phyloP scores from a whole-genome alignment of 2,888 invertebrate genomes.

The Drosophila seclusa region DNA sequence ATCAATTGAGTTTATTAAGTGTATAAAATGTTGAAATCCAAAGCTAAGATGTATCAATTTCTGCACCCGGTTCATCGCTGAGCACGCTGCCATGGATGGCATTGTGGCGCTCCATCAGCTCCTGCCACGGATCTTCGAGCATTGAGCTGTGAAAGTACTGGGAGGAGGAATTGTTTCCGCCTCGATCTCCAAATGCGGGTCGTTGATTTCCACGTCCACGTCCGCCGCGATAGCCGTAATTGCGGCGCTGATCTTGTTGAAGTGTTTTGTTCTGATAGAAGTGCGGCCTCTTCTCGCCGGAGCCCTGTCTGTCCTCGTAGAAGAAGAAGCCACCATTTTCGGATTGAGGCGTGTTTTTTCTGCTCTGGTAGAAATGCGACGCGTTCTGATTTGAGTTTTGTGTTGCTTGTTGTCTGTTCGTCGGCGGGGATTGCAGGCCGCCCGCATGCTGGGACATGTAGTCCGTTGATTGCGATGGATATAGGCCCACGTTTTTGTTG shows the following conservation, averaged over 20 bases:
- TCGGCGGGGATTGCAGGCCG: conserved; percentile 41
- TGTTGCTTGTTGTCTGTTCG: neutral
- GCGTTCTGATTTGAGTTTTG: conserved; percentile 30
- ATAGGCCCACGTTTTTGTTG: conserved; percentile 61
- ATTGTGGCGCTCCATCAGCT: conserved; percentile 75
- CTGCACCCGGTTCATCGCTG: neutral
- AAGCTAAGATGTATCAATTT: conserved; percentile 12
- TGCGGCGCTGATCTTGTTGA: conserved; percentile 28
- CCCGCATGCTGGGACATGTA: conserved; percentile 79
- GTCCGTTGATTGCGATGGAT: conserved; percentile 82
- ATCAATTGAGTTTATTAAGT: conserved; percentile 40
- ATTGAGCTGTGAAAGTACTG: conserved; percentile 82
- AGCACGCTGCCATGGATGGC: conserved; percentile 69
- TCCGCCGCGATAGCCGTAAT: conserved; percentile 50
- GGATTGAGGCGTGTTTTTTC: conserved; percentile 31
- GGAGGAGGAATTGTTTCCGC: conserved; percentile 20
- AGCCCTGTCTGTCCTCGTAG: conserved; percentile 46
- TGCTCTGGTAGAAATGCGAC: conserved; percentile 61
- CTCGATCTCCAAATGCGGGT: conserved; percentile 19
- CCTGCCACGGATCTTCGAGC: conserved; percentile 83
- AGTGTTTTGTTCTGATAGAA: conserved; percentile 44
- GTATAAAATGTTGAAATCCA: conserved; percentile 41
- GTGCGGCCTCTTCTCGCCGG: conserved; percentile 16
- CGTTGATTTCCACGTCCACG: conserved; percentile 24
- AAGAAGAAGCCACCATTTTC: conserved; percentile 28